Conservation (phyloP, 2,113 vertebrate species). For the Gnathonemus echidnorhynchus region DNA sequence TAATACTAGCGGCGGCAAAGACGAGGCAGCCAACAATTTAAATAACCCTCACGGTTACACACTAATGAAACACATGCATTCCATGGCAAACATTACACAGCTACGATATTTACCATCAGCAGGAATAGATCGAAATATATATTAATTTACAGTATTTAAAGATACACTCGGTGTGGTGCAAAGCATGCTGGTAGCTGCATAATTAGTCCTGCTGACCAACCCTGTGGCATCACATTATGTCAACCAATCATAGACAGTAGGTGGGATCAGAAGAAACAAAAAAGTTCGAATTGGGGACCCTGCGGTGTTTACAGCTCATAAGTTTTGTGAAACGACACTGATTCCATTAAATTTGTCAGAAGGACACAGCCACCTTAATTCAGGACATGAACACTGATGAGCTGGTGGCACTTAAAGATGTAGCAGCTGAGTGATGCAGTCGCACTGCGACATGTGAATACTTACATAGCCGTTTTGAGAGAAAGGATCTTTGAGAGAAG, state of each 20-base stretch:
- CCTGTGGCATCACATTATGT: background rate
- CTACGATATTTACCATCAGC: background rate
- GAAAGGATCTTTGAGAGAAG: conserved; percentile 27
- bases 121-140: background rate
- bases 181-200: background rate
- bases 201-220: background rate
- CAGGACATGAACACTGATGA: background rate
- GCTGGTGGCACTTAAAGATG: background rate
- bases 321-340: background rate
- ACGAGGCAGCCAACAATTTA: background rate
- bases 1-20: background rate
- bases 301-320: background rate
- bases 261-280: background rate
- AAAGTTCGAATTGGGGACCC: background rate
- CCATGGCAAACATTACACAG: background rate
- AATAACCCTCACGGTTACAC: background rate
- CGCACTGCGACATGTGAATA: background rate
- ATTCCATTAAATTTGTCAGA: background rate
- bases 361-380: background rate
- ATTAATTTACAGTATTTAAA: background rate
- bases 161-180: background rate
- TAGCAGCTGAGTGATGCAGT: background rate
- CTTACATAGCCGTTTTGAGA: conserved; percentile 32
- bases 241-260: background rate
- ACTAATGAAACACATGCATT: background rate